Evolutionary conservation across 2,888 invertebrate species (phyloP).

Genomic region (Vesta saturnalis): DNA sequence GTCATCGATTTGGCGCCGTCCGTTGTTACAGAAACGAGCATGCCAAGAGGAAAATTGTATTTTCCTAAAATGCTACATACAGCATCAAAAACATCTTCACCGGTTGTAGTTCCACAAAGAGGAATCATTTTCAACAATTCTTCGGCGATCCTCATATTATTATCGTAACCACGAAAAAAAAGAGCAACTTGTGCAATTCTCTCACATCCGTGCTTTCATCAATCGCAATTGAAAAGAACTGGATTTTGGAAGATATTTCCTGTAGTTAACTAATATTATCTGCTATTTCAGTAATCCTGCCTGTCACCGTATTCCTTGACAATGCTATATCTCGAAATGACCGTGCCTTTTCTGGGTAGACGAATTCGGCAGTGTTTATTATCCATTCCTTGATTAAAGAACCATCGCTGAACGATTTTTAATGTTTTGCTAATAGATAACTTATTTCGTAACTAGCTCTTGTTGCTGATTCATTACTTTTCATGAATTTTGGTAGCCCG

Average conservation of each 20-base stretch:
- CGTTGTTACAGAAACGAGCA: neutral
- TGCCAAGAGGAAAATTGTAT: conserved; percentile 2
- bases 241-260: too few species aligned
- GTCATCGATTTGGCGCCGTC: neutral
- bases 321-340: neutral
- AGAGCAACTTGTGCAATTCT: neutral
- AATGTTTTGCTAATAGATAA: neutral
- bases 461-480: too few species aligned
- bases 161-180: too few species aligned
- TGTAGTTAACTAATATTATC: too few species aligned
- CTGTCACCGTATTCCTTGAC: too few species aligned
- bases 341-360: too few species aligned
- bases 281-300: too few species aligned
- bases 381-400: neutral
- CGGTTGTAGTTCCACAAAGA: too few species aligned
- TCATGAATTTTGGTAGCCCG: neutral
- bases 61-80: too few species aligned
- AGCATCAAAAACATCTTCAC: neutral
- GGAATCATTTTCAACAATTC: neutral
- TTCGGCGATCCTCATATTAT: neutral
- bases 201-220: too few species aligned
- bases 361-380: neutral
- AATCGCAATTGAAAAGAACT: too few species aligned
- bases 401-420: neutral
- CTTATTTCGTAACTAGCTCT: too few species aligned